Evolutionary conservation across 1,140 invertebrate species (phyloP), one percentile per base, ranked within the genome.

Genomic region (Magallana gigas): DNA sequence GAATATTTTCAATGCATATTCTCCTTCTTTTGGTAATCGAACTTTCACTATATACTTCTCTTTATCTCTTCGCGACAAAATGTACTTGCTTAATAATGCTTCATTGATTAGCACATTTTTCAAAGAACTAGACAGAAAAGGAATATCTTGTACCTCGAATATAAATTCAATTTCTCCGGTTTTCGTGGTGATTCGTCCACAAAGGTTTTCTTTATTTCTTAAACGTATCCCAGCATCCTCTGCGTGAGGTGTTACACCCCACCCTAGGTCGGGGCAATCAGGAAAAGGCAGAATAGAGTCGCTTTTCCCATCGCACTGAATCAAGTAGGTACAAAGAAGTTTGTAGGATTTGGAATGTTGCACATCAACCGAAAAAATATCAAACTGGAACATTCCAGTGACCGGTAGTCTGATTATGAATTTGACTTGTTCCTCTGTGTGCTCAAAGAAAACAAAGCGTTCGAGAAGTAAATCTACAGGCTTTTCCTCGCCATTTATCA

Each of bases 381-480:
- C 88, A 11, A 87, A 56, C 58, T 87, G 81, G 62, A 87, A 89
- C 82, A 83, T 87, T 14, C 88, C 88, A 36, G 83, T 60, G 36
- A 89, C 68, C 2, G 88, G 88, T 23, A 89, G 76, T 36, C 85
- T 23, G 7, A 87, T 48, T 68, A 59, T 85, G 48, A 89, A 87
- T 59, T 56, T 85, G 1, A 89, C 36, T 8, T 36, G 76, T 14
- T 86, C 83, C 9, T 60, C 58, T 60, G 57, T 58, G 68, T 89
- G 88, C 23, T 87, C 85, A n/a, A 89, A 57, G 36, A 82, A 48
- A 18, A 89, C 88, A 82, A 87, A 89, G 8, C 88, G 16, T 82
- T 89, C 88, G 14, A 89, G 82, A 57, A 89, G 59, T 57, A 89
- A 85, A 59, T 89, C 88, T 82, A 89, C 88, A n/a, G 71, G 82